A percentile compares a stretch with the other conserved stretches of the same genome.
These are phyloP conservation scores for Hippoglossus stenolepis DNA, from an alignment of 2,113 vertebrate species.

Conservation along the genomic window DNA sequence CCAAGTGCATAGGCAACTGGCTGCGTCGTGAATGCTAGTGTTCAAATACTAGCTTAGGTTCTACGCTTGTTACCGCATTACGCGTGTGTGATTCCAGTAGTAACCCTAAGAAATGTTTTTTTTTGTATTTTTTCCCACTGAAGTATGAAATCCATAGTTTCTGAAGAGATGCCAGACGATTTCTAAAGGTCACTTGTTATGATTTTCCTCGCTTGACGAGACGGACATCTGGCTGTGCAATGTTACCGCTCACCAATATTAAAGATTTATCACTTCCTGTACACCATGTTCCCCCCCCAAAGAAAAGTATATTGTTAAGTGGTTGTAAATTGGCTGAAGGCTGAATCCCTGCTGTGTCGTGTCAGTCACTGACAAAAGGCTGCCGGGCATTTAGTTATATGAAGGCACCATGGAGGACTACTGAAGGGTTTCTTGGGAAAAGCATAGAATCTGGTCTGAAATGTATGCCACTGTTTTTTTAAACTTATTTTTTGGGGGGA, in stretches of 20 bases:
- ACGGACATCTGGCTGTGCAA: constrained; percentile 22
- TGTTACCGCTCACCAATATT: constrained; percentile 9
- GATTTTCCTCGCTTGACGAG: constrained; percentile 39
- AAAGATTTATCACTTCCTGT: constrained; percentile 24
- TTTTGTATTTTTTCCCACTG: background rate
- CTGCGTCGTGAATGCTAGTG: no score
- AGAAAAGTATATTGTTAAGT: background rate
- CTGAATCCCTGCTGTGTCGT: constrained; percentile 1
- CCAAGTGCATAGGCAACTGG: no score
- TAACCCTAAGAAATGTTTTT: background rate
- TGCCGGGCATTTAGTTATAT: background rate
- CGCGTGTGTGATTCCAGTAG: no score
- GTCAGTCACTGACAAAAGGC: background rate
- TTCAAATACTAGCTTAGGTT: no score
- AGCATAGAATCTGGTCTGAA: constrained; percentile 3
- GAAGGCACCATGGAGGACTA: background rate
- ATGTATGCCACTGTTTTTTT: constrained; percentile 15
- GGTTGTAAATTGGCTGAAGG: constrained; percentile 2
- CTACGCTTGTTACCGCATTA: no score
- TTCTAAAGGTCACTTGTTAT: constrained; percentile 34
- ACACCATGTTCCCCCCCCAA: background rate
- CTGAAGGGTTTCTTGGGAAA: background rate
- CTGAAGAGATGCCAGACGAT: background rate
- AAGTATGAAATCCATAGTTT: background rate
- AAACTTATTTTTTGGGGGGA: constrained; percentile 1